Conservation (phyloP, 2,888 invertebrate genomes). For the Meiosimyza decipiens region DNA sequence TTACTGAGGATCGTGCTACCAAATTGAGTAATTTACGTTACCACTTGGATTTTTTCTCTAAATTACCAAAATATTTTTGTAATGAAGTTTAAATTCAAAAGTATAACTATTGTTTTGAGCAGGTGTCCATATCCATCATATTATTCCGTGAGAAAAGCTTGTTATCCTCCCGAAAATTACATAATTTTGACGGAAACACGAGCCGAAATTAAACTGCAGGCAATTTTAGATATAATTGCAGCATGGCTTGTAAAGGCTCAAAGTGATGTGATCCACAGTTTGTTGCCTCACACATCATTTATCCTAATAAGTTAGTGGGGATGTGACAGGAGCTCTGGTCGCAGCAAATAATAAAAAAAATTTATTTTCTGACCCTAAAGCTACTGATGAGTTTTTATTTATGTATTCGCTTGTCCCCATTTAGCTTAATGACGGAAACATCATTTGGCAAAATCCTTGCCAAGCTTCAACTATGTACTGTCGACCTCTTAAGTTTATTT, state of each 20-base stretch:
- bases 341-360: constrained; percentile 23
- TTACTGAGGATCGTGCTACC: too few relatives aligned
- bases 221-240: constrained; percentile 2
- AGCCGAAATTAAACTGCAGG: constrained; percentile 5
- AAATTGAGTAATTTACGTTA: too few relatives aligned
- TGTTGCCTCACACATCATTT: background rate
- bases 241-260: background rate
- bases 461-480: too few relatives aligned
- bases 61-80: too few relatives aligned
- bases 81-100: too few relatives aligned
- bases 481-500: too few relatives aligned
- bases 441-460: background rate
- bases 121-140: too few relatives aligned
- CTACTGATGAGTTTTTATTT: constrained; percentile 25
- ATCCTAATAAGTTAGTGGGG: constrained; percentile 19
- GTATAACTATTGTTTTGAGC: too few relatives aligned
- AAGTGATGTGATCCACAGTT: background rate
- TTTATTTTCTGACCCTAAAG: background rate
- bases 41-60: too few relatives aligned
- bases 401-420: constrained; percentile 24
- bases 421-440: background rate
- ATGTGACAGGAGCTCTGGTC: constrained; percentile 26
- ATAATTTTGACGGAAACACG: constrained; percentile 1
- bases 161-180: constrained; percentile 13
- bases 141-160: background rate